These are phyloP conservation scores for Gavialis gangeticus DNA, from an alignment of 2,113 vertebrate species.

Conservation along the genomic window DNA sequence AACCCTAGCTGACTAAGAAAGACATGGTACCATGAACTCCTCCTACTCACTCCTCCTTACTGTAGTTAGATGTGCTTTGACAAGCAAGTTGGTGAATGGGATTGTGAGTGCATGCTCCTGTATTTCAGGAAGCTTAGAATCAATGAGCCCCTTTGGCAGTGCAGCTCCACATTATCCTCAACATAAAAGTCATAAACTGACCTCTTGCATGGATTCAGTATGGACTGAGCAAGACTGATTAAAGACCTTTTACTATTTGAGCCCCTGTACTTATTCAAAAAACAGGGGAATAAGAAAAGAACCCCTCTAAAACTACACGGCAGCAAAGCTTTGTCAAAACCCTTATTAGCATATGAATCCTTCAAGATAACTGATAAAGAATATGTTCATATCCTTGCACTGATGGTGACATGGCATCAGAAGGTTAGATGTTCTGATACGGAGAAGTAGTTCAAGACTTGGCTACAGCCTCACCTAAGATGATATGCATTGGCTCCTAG, in stretches of 20 bases:
- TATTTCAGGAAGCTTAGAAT: neutral
- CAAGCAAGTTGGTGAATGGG: neutral
- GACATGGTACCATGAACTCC: neutral
- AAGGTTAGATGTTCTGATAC: neutral
- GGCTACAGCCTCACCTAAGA: neutral
- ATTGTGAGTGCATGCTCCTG: neutral
- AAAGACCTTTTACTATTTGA: neutral
- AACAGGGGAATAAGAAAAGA: neutral
- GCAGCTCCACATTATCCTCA: neutral
- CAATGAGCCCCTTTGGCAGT: neutral
- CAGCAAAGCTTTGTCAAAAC: neutral
- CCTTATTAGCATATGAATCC: neutral
- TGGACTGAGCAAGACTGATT: neutral
- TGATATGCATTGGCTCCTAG: neutral
- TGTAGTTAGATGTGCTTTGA: neutral
- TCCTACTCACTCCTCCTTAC: fast-evolving
- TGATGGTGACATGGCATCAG: neutral
- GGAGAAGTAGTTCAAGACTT: neutral
- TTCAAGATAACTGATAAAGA: neutral
- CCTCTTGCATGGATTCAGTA: neutral
- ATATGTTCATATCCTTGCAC: neutral
- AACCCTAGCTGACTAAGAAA: neutral
- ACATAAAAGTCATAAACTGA: neutral
- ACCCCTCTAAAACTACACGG: neutral
- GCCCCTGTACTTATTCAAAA: neutral